phyloP scores from a whole-genome alignment of 2,113 vertebrate genomes.

The Dipodomys stephensi region DNA sequence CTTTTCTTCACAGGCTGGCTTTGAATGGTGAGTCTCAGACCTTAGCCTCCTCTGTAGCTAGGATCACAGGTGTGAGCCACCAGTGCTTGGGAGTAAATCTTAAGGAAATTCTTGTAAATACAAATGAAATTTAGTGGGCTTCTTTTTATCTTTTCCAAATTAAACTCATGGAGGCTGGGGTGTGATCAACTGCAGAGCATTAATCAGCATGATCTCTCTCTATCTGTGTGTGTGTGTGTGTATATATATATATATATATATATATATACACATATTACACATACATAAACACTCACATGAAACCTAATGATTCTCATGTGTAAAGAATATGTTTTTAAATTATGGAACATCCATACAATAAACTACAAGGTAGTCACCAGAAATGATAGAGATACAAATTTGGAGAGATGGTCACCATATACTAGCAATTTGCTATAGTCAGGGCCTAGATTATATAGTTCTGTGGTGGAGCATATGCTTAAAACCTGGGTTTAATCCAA shows the following conservation, averaged over 20 bases:
- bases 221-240: too few relatives aligned
- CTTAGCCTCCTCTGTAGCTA: too few relatives aligned
- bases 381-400: not conserved
- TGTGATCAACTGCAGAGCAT: not conserved
- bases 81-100: not conserved
- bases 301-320: not conserved
- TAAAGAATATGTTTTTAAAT: slow-evolving; percentile 15
- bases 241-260: too few relatives aligned
- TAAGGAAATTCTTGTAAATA: not conserved
- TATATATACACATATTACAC: too few relatives aligned
- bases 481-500: not conserved
- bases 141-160: not conserved
- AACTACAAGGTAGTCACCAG: slow-evolving; percentile 28
- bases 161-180: not conserved
- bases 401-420: not conserved
- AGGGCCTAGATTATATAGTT: not conserved
- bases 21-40: too few relatives aligned
- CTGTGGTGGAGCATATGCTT: not conserved
- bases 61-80: too few relatives aligned
- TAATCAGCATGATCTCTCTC: not conserved
- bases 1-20: too few relatives aligned
- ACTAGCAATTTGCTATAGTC: not conserved
- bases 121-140: rapidly evolving
- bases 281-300: not conserved
- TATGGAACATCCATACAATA: not conserved